phyloP scores from a whole-genome alignment of 1,140 invertebrate species.

The Bombus waltoni region DNA sequence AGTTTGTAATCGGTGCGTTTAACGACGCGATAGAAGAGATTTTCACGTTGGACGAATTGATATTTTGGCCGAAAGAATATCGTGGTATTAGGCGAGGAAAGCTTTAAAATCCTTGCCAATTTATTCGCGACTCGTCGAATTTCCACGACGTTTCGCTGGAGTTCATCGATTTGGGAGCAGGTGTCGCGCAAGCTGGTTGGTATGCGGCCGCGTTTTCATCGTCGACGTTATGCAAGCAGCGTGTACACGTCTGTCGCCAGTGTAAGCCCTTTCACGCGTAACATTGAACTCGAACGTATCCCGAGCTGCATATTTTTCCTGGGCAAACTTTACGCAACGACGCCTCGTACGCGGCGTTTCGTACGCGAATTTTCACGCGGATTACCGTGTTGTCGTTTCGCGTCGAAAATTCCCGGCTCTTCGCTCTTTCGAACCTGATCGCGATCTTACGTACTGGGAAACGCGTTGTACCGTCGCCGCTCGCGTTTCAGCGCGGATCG shows the following conservation, averaged over 20 bases:
- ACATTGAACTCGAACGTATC: constrained; percentile 21
- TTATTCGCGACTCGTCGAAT: constrained; percentile 1
- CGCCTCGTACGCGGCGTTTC: background rate
- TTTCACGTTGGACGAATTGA: too few species aligned
- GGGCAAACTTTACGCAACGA: background rate
- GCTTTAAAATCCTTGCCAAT: background rate
- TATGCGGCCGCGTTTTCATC: constrained; percentile 20
- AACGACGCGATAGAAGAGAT: too few species aligned
- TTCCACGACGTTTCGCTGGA: background rate
- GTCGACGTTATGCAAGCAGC: constrained; percentile 16
- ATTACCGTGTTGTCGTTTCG: background rate
- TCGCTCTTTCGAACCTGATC: too few species aligned
- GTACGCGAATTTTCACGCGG: background rate
- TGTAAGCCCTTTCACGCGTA: constrained; percentile 31
- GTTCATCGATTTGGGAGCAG: constrained; percentile 29
- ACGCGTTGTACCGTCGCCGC: background rate
- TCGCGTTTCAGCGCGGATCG: background rate
- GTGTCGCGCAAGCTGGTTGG: constrained; percentile 8
- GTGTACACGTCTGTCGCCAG: constrained; percentile 14
- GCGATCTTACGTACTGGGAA: background rate
- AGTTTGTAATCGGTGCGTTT: too few species aligned
- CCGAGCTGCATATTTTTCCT: constrained; percentile 24
- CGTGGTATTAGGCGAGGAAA: background rate
- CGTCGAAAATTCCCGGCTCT: background rate
- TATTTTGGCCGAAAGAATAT: too few species aligned